Conservation (phyloP, 2,797 vertebrate species). For the Sitta carolinensis region DNA sequence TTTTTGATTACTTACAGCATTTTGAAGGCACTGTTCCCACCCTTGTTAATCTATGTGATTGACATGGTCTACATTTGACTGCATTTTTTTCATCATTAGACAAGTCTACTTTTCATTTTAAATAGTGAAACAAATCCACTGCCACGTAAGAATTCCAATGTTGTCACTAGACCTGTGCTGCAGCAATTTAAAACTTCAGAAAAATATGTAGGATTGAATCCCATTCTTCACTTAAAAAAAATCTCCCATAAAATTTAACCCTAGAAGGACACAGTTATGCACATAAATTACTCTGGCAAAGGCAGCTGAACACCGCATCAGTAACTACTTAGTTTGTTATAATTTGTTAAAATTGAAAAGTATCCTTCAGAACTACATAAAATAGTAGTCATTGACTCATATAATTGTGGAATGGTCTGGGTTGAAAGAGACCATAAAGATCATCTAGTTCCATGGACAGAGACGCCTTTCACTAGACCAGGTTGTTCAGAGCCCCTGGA, state of each 20-base stretch:
- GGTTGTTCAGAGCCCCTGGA: not conserved
- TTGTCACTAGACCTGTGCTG: slow-evolving; percentile 47
- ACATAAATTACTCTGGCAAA: not conserved
- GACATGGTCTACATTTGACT: slow-evolving; percentile 65
- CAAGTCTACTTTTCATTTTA: slow-evolving; percentile 59
- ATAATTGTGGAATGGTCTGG: not conserved
- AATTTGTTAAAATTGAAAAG: not conserved
- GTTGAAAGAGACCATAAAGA: not conserved
- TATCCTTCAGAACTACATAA: not conserved
- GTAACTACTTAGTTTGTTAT: not conserved
- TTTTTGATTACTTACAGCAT: slow-evolving; percentile 68
- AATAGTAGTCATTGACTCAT: not conserved
- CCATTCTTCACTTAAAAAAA: not conserved
- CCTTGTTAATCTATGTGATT: slow-evolving; percentile 65
- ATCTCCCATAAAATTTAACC: slow-evolving; percentile 6
- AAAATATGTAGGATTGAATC: slow-evolving; percentile 16
- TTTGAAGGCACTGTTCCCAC: slow-evolving; percentile 51
- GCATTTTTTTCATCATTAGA: slow-evolving; percentile 65
- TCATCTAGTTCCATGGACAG: not conserved
- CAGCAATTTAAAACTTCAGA: slow-evolving; percentile 50
- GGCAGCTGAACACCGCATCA: not conserved
- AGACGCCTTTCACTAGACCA: not conserved
- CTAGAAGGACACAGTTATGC: not conserved
- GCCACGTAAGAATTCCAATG: slow-evolving; percentile 17
- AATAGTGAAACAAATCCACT: slow-evolving; percentile 65